Evolutionary conservation across 2,113 vertebrate species (phyloP).

Genomic region (Lampris megalopsis): DNA sequence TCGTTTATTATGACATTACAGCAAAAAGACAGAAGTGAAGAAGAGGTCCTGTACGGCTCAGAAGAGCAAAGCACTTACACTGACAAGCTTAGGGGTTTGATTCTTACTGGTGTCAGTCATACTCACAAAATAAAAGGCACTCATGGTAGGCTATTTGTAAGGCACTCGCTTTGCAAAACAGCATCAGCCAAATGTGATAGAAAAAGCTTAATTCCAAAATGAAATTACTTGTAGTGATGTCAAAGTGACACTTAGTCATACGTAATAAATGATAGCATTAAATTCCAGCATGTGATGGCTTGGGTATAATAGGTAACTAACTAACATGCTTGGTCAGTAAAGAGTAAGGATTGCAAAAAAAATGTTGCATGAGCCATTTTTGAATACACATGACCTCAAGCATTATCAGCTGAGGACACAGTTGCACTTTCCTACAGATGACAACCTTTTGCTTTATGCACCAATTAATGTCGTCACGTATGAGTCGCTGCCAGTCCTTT

Average conservation of each 20-base stretch:
- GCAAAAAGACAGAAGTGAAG: not conserved
- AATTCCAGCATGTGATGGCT: not conserved
- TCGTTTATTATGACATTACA: not conserved
- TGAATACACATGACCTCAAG: not conserved
- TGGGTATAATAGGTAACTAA: not conserved
- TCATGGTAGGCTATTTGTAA: not conserved
- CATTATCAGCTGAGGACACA: not conserved
- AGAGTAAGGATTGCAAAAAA: not conserved
- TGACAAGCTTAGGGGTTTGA: not conserved
- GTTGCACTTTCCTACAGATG: not conserved
- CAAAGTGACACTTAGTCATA: not conserved
- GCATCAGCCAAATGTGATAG: too few species aligned
- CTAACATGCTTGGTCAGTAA: not conserved
- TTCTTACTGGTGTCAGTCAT: not conserved
- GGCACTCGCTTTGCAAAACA: too few species aligned
- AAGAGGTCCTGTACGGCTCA: not conserved
- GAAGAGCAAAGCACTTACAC: too few species aligned
- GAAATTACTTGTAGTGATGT: not conserved
- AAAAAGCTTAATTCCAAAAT: too few species aligned
- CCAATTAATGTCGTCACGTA: not conserved
- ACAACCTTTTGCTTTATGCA: not conserved
- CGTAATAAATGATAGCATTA: not conserved
- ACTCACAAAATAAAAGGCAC: not conserved
- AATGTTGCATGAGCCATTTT: not conserved
- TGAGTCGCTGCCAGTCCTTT: not conserved